Percentiles rank a stretch among this genome's conserved stretches.
phyloP scores from a whole-genome alignment of 2,113 vertebrate genomes.

The Dromaius novaehollandiae region DNA sequence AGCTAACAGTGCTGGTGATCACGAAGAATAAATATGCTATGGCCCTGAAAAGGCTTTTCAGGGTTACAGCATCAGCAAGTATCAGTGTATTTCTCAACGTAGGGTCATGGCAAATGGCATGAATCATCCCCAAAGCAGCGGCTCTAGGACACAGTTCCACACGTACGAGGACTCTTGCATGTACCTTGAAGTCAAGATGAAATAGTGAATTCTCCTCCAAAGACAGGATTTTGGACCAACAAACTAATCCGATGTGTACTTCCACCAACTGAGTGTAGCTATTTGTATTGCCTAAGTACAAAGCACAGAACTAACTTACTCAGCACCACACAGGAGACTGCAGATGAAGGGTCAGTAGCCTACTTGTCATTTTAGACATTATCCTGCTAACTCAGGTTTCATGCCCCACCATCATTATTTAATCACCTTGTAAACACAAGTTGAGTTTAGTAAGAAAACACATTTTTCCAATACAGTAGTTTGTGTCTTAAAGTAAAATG shows the following conservation, averaged over 20 bases:
- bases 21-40: not conserved
- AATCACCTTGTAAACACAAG: too few relatives aligned
- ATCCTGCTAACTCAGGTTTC: not conserved
- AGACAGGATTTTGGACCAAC: not conserved
- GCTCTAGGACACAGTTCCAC: not conserved
- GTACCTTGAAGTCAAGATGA: not conserved
- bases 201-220: not conserved
- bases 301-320: not conserved
- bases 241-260: not conserved
- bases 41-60: not conserved
- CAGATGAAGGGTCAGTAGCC: not conserved
- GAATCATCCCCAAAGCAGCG: not conserved
- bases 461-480: not conserved
- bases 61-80: not conserved
- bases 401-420: too few relatives aligned
- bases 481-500: not conserved
- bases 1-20: not conserved
- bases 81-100: not conserved
- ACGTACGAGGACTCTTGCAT: not conserved
- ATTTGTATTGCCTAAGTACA: not conserved
- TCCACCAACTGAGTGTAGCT: not conserved
- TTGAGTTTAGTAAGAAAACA: too few relatives aligned
- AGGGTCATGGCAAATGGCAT: not conserved
- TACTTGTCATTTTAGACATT: not conserved
- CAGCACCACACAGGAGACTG: not conserved